Percentiles rank a stretch among this genome's conserved stretches.
Conservation (phyloP, 2,888 invertebrate species). For the Trichacis sp. region DNA sequence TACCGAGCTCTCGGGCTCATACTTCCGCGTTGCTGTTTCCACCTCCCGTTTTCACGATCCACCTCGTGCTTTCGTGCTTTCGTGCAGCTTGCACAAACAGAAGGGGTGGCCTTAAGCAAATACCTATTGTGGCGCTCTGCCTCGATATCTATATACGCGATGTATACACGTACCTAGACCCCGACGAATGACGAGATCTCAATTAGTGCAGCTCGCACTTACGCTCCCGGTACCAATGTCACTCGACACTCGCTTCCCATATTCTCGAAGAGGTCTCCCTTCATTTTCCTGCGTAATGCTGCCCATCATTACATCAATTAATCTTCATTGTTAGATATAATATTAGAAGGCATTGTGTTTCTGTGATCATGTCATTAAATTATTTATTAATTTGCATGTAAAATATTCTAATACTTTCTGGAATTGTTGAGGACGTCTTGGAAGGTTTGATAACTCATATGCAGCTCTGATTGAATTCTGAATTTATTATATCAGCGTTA, state of each 20-base stretch:
- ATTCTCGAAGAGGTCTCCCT: background rate
- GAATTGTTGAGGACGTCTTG: no score
- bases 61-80: constrained; percentile 27
- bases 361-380: no score
- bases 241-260: constrained; percentile 38
- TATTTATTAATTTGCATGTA: no score
- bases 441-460: no score
- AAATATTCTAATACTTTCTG: no score
- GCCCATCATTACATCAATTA: no score
- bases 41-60: constrained; percentile 36
- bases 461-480: no score
- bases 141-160: constrained; percentile 37
- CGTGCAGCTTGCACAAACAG: constrained; percentile 56
- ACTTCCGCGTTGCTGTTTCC: constrained; percentile 34
- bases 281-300: no score
- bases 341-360: no score
- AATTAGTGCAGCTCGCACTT: constrained; percentile 60
- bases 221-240: constrained; percentile 51
- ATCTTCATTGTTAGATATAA: no score
- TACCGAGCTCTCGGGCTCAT: constrained; percentile 33
- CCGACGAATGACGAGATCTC: constrained; percentile 50
- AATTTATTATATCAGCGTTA: no score
- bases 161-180: constrained; percentile 28
- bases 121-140: constrained; percentile 61
- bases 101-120: constrained; percentile 65